Base-by-base conservation (phyloP, 2,113 vertebrate species). In the Falco punctatus region DNA sequence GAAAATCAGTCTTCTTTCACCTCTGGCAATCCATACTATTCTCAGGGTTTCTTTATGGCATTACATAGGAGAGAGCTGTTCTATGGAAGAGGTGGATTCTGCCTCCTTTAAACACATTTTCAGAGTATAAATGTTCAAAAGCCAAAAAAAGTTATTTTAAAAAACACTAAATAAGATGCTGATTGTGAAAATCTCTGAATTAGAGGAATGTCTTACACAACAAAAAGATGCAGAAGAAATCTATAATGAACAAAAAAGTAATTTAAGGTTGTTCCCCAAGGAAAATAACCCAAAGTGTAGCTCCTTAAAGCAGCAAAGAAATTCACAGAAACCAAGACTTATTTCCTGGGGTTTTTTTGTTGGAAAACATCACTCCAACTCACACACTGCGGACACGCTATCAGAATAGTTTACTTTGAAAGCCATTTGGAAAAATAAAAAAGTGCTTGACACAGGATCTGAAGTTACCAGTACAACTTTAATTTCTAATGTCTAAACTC, bases 131-230 rank as follows among this genome's bases (percentile, higher is more conserved):
- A 85, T 86, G 64, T 84, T 74, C 71, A 92, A 88, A 82, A 88
- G 18, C 42, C 46, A 38, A 51, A 64, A 86, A 57, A 62, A 54
- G 21, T 49, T 0, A 66, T 77, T 93, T 90, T n/a, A 11, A 64
- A 73, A 86, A 88, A 86, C 18, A 49, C 14, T 46, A 66, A 91
- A 75, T 89, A 74, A 86, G 67, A 83, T 61, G 44, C 61, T 81
- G 75, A 77, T 93, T 93, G 86, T n/a, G 35, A 86, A 94, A 74
- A 83, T 83, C 44, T 90, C 75, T 35, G 33, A 90, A 92, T 86
- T 57, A 83, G 17, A 75, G 72, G 44, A 93, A 86, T 17, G 55
- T 38, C 44, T 87, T 65, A 58, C 24, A 52, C 28, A 92, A 93
- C 9, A 2, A 91, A 93, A 92, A 79, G 42, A 75, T 48, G 42